A percentile compares a stretch with the other conserved stretches of the same genome.
Conservation (phyloP, 2,888 invertebrate genomes). For the Platycheirus albimanus region DNA sequence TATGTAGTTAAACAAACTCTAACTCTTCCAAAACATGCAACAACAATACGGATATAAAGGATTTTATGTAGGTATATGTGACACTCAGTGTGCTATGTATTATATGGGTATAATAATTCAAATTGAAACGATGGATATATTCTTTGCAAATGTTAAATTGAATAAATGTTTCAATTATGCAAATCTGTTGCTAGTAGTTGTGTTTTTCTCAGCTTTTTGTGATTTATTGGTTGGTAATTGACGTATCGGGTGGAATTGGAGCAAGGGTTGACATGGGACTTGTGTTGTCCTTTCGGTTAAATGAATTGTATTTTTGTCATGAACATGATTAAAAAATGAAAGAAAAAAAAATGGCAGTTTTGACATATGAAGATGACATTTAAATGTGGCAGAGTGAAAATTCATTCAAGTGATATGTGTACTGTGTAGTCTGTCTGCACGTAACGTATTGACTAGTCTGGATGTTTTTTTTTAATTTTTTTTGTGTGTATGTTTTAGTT, state of each 20-base stretch:
- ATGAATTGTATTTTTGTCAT: neutral
- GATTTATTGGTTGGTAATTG: constrained; percentile 45
- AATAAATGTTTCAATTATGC: constrained; percentile 65
- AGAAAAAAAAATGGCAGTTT: neutral
- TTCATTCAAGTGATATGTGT: neutral
- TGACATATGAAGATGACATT: neutral
- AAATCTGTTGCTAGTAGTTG: constrained; percentile 24
- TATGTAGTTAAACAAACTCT: neutral
- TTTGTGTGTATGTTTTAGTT: too few species aligned
- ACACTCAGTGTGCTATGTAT: neutral
- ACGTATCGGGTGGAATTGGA: neutral
- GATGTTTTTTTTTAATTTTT: too few species aligned
- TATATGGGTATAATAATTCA: constrained; percentile 7
- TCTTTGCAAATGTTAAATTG: constrained; percentile 8
- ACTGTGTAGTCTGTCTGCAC: too few species aligned
- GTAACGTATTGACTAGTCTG: too few species aligned
- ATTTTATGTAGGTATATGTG: too few species aligned
- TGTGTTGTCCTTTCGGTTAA: neutral
- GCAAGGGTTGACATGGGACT: neutral
- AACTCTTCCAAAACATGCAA: neutral
- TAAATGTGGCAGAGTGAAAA: neutral
- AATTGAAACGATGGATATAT: constrained; percentile 4
- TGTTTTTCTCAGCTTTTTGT: constrained; percentile 6
- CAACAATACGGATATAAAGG: neutral
- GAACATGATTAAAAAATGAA: neutral